Evolutionary conservation across 2,888 invertebrate species (phyloP).

Genomic region (Ethmia dodecea): DNA sequence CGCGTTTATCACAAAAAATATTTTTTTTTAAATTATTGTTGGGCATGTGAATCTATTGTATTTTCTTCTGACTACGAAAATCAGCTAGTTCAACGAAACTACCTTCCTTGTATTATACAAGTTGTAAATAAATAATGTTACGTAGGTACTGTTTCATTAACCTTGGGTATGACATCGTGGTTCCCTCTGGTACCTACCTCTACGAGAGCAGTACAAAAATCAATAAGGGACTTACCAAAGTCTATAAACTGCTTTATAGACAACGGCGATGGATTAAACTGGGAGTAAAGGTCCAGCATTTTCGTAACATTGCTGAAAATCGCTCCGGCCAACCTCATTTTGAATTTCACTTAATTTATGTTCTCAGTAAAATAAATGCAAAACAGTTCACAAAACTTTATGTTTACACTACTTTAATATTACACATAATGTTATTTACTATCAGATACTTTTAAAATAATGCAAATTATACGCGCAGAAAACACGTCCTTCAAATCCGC

Average conservation of each 20-base stretch:
- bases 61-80: too few species aligned
- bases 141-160: too few species aligned
- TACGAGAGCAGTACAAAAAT: constrained; percentile 9
- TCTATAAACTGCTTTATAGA: constrained; percentile 98
- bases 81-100: too few species aligned
- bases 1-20: too few species aligned
- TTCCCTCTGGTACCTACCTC: too few species aligned
- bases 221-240: constrained; percentile 87
- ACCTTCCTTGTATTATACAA: too few species aligned
- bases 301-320: constrained; percentile 84
- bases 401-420: neutral
- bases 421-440: constrained; percentile 1
- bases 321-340: constrained; percentile 82
- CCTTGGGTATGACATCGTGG: too few species aligned
- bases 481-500: constrained; percentile 5
- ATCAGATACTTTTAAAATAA: neutral
- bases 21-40: too few species aligned
- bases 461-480: constrained; percentile 1
- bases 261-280: constrained; percentile 95
- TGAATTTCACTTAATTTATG: constrained; percentile 25
- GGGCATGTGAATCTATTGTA: too few species aligned
- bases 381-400: neutral
- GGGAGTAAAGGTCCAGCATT: constrained; percentile 96
- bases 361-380: constrained; percentile 18
- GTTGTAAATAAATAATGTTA: too few species aligned